Conservation (phyloP, 1,140 invertebrate genomes). For the Luehdorfia chinensis region DNA sequence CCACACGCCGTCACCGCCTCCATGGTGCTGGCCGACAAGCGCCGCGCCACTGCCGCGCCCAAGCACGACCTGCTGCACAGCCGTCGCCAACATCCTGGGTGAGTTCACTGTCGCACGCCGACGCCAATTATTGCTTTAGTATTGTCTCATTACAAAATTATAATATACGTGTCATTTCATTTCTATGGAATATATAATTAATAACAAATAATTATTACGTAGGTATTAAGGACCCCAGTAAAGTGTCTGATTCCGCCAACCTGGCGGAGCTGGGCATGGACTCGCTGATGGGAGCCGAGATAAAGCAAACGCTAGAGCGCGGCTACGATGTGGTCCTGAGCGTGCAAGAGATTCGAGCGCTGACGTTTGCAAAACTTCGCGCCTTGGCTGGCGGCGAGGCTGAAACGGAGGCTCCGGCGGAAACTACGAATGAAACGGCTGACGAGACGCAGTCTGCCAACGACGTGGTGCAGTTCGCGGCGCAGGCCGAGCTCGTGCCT, state of each 20-base stretch:
- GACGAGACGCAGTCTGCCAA: too few species aligned
- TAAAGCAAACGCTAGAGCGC: conserved; percentile 96
- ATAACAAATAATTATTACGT: conserved; percentile 1
- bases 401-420: conserved; percentile 18
- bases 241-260: conserved; percentile 84
- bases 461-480: conserved; percentile 13
- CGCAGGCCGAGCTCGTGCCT: conserved; percentile 79
- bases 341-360: conserved; percentile 90
- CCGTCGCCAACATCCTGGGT: conserved; percentile 91
- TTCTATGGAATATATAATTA: too few species aligned
- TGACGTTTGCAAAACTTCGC: conserved; percentile 86
- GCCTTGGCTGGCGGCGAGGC: conserved; percentile 77
- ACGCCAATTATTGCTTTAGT: too few species aligned
- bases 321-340: conserved; percentile 94
- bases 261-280: conserved; percentile 97
- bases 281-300: conserved; percentile 98
- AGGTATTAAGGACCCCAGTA: conserved; percentile 88
- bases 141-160: too few species aligned
- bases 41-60: conserved; percentile 74
- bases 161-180: too few species aligned
- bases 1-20: conserved; percentile 91
- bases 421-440: background rate
- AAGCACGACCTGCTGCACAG: conserved; percentile 81
- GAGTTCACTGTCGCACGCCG: conserved; percentile 7
- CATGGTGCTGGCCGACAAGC: conserved; percentile 88